Conservation (phyloP, 2,888 invertebrate species). For the Pseudococcus longispinus region DNA sequence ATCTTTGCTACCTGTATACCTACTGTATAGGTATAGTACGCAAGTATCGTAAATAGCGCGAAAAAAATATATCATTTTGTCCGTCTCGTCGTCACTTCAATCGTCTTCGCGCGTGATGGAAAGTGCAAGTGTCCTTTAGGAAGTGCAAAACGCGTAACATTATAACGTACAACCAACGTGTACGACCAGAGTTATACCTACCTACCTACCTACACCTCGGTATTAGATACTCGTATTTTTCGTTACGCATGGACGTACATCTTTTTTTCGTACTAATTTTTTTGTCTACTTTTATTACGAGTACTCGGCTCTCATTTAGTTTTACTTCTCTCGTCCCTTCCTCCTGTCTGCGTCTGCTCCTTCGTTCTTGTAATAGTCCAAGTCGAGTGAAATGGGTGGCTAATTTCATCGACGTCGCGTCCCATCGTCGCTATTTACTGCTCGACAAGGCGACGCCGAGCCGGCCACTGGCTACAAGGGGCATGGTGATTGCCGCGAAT, state of each 20-base stretch:
- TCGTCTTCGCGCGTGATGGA: slow-evolving; percentile 56
- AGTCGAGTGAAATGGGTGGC: too few relatives aligned
- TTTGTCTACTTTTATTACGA: not conserved
- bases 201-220: too few relatives aligned
- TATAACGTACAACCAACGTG: not conserved
- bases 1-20: too few relatives aligned
- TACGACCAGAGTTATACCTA: too few relatives aligned
- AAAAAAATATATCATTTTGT: not conserved
- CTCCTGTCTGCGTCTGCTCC: too few relatives aligned
- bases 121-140: slow-evolving; percentile 57
- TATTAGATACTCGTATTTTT: not conserved
- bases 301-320: not conserved
- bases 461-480: too few relatives aligned
- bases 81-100: slow-evolving; percentile 6
- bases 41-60: not conserved
- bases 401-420: too few relatives aligned
- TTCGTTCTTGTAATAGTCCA: too few relatives aligned
- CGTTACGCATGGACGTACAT: slow-evolving; percentile 35
- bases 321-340: not conserved
- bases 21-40: too few relatives aligned
- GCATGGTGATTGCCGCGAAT: too few relatives aligned
- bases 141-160: slow-evolving; percentile 51
- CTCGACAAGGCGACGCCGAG: too few relatives aligned
- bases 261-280: not conserved
- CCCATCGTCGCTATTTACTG: too few relatives aligned